Evolutionary conservation across 2,797 vertebrate genomes (phyloP).

Genomic region (Chaunax sp.): DNA sequence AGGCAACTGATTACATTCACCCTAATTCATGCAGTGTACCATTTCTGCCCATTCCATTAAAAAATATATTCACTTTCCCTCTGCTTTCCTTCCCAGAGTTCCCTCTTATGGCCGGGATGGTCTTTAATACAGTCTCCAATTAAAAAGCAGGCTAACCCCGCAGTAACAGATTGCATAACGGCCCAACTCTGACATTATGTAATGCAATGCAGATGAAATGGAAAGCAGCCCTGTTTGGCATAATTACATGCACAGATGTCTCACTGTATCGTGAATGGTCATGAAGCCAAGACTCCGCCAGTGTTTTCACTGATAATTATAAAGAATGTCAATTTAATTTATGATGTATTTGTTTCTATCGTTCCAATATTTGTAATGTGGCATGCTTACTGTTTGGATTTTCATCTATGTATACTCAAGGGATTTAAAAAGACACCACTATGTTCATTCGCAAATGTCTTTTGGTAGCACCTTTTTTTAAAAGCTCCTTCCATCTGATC

Average conservation of each 20-base stretch:
- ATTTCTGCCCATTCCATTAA: background rate
- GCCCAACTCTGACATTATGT: constrained; percentile 59
- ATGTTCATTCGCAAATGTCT: no score
- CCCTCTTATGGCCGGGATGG: constrained; percentile 28
- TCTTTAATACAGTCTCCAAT: constrained; percentile 60
- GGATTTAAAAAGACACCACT: no score
- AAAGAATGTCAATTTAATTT: background rate
- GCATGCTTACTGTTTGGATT: background rate
- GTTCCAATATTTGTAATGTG: background rate
- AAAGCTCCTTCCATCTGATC: constrained; percentile 27
- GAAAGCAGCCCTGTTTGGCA: constrained; percentile 34
- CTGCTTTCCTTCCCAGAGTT: constrained; percentile 19
- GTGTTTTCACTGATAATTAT: background rate
- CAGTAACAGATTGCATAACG: constrained; percentile 66
- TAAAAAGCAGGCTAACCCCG: constrained; percentile 53
- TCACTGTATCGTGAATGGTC: constrained; percentile 9
- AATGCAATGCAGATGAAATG: constrained; percentile 58
- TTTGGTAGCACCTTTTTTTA: no score
- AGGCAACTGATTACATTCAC: constrained; percentile 25
- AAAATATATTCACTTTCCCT: constrained; percentile 11
- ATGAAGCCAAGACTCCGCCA: constrained; percentile 3
- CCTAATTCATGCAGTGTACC: constrained; percentile 22
- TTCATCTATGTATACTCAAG: background rate
- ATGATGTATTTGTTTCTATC: background rate
- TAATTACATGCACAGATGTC: constrained; percentile 51